Percentiles rank a stretch among this genome's conserved stretches.
Evolutionary conservation across 2,797 vertebrate species (phyloP).

Genomic region (Acanthis flammea): DNA sequence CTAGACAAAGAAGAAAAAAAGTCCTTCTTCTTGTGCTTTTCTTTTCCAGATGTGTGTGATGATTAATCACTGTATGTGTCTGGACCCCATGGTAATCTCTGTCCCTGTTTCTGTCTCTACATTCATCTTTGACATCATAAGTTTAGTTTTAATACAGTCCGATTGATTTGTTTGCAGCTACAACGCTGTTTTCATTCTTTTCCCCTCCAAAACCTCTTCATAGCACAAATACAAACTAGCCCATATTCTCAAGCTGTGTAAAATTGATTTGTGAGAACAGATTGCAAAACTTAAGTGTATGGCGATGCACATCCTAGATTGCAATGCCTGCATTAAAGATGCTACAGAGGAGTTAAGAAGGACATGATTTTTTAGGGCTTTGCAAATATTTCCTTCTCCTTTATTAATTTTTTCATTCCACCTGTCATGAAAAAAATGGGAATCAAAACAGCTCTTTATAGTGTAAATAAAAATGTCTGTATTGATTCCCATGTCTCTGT

Average conservation of each 20-base stretch:
- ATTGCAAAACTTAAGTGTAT: constrained; percentile 39
- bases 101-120: constrained; percentile 45
- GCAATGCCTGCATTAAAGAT: neutral
- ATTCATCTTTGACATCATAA: constrained; percentile 59
- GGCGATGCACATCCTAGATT: neutral
- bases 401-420: neutral
- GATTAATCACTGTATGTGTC: constrained; percentile 60
- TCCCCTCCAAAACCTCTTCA: constrained; percentile 14
- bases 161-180: constrained; percentile 54
- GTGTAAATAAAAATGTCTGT: neutral
- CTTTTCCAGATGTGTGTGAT: constrained; percentile 11
- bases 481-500: neutral
- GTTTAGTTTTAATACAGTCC: constrained; percentile 58
- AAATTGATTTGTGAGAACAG: constrained; percentile 59
- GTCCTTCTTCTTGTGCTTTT: neutral
- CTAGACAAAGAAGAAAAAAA: constrained; percentile 25
- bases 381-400: neutral
- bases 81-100: constrained; percentile 65
- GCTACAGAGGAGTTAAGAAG: neutral
- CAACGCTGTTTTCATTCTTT: constrained; percentile 46
- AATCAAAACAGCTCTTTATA: neutral
- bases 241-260: constrained; percentile 10
- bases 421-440: neutral
- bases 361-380: neutral
- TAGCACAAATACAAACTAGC: constrained; percentile 40